Evolutionary conservation across 1,140 invertebrate species (phyloP).

Genomic region (Asobara japonica): DNA sequence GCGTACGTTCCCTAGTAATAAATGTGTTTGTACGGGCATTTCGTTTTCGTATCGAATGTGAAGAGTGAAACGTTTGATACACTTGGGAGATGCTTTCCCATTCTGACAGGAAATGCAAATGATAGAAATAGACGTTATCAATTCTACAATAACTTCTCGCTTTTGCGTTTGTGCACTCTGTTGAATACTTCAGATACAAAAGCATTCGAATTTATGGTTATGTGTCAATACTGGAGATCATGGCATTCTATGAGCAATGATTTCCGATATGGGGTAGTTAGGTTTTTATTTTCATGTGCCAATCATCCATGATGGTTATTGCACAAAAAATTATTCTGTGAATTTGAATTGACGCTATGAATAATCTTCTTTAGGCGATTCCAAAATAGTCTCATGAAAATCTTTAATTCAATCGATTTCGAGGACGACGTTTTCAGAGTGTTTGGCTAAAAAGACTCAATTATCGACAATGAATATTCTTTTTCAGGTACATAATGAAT

Average conservation of each 20-base stretch:
- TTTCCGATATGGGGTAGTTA: too few species aligned
- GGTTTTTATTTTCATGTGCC: too few species aligned
- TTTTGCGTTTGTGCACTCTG: background rate
- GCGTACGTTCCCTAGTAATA: background rate
- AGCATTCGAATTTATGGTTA: background rate
- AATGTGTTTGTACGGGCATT: background rate
- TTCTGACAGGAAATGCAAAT: background rate
- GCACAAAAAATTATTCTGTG: too few species aligned
- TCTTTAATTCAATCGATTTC: too few species aligned
- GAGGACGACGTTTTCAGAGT: too few species aligned
- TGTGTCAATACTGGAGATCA: background rate
- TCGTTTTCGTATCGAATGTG: background rate
- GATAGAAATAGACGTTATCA: slow-evolving; percentile 10
- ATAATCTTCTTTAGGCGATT: too few species aligned
- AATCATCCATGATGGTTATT: too few species aligned
- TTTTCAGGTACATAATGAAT: too few species aligned
- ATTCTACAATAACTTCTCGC: background rate
- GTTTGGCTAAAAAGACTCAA: too few species aligned
- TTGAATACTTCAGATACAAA: background rate
- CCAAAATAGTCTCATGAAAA: too few species aligned
- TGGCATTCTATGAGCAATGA: background rate
- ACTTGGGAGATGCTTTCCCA: background rate
- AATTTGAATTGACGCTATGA: too few species aligned
- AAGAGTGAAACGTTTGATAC: background rate
- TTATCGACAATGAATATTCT: too few species aligned